These are phyloP conservation scores for Tuta absoluta DNA, from an alignment of 2,888 invertebrate species.

Conservation along the genomic window DNA sequence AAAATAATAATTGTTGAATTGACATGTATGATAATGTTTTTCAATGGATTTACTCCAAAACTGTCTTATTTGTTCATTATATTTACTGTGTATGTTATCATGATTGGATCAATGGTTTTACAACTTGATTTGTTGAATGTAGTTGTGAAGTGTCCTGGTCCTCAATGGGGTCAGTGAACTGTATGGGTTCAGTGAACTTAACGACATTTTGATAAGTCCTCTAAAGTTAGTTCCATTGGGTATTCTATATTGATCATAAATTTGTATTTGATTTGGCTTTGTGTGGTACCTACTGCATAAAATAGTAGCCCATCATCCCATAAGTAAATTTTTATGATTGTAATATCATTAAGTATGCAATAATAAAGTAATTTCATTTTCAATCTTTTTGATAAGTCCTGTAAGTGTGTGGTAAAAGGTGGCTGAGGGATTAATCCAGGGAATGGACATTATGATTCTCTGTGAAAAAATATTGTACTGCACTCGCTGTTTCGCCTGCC, in stretches of 20 bases:
- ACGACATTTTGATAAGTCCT: slow-evolving; percentile 22
- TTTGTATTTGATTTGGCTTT: neutral
- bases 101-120: slow-evolving; percentile 8
- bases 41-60: neutral
- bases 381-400: no score
- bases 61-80: neutral
- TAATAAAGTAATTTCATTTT: no score
- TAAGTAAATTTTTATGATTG: neutral
- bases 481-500: no score
- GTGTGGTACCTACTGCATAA: neutral
- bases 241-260: neutral
- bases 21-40: neutral
- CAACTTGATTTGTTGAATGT: slow-evolving; percentile 14
- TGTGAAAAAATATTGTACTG: no score
- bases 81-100: slow-evolving; percentile 2
- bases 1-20: neutral
- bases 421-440: no score
- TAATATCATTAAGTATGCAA: no score
- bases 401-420: no score
- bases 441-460: no score
- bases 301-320: neutral
- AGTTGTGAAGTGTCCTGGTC: slow-evolving; percentile 20
- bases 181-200: slow-evolving; percentile 28
- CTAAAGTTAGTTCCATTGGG: slow-evolving; percentile 13
- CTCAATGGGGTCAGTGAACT: slow-evolving; percentile 29